Evolutionary conservation across 2,888 invertebrate species (phyloP).

Genomic region (Mythimna loreyi): DNA sequence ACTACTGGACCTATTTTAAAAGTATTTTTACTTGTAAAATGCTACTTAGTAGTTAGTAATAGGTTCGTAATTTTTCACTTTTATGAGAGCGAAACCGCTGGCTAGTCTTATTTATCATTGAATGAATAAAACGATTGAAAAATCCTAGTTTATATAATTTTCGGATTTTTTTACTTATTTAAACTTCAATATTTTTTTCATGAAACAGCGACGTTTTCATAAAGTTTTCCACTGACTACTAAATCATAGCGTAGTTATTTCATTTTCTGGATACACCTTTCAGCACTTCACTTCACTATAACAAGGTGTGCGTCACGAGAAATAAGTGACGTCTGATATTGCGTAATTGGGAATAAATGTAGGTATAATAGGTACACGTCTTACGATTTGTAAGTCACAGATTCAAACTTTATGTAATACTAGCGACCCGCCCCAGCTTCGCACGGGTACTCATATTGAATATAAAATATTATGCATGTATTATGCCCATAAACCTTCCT

Average conservation of each 20-base stretch:
- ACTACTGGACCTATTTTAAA: too few species aligned
- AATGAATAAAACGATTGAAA: not conserved
- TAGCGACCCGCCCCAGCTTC: too few species aligned
- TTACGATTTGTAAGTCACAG: too few species aligned
- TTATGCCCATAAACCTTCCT: too few species aligned
- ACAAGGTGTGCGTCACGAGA: slow-evolving; percentile 29
- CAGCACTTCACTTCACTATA: slow-evolving; percentile 4
- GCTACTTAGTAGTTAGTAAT: too few species aligned
- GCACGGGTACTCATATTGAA: too few species aligned
- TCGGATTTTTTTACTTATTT: not conserved
- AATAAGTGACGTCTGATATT: slow-evolving; percentile 13
- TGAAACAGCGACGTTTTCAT: not conserved
- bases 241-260: slow-evolving; percentile 4
- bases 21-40: too few species aligned
- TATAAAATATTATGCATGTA: too few species aligned
- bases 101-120: not conserved
- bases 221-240: not conserved
- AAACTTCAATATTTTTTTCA: not conserved
- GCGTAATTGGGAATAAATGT: not conserved
- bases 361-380: too few species aligned
- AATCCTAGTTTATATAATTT: not conserved
- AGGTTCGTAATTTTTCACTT: too few species aligned
- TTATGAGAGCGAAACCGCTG: too few species aligned
- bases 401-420: too few species aligned
- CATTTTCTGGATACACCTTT: slow-evolving; percentile 20